Evolutionary conservation across 2,797 vertebrate species (phyloP).

Genomic region (Enteromius trimaculatus): DNA sequence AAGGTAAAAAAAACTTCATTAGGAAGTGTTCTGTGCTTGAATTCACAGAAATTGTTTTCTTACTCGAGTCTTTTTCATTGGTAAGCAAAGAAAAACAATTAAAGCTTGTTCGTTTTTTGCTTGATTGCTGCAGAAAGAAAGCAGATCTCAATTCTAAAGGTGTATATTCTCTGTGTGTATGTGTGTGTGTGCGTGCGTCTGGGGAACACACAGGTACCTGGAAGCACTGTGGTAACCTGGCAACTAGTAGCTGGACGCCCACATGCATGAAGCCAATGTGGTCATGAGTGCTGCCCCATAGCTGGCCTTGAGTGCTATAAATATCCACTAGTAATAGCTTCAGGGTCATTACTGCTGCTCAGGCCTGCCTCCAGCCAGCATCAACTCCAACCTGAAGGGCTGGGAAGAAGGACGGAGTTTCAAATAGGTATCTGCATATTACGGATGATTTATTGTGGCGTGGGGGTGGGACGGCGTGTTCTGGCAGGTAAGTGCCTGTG

Average conservation of each 20-base stretch:
- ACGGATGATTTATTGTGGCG: constrained; percentile 34
- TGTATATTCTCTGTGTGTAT: constrained; percentile 17
- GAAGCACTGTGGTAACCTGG: constrained; percentile 57
- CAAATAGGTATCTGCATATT: constrained; percentile 44
- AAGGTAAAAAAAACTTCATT: constrained; percentile 45
- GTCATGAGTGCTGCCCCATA: constrained; percentile 49
- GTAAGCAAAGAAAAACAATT: constrained; percentile 38
- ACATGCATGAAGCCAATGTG: constrained; percentile 46
- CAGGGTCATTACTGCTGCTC: constrained; percentile 49
- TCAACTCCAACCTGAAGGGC: constrained; percentile 35
- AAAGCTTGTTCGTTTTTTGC: neutral
- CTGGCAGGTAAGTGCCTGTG: constrained; percentile 18
- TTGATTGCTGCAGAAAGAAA: constrained; percentile 15
- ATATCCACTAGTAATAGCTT: constrained; percentile 51
- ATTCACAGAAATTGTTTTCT: constrained; percentile 33
- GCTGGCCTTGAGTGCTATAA: constrained; percentile 53
- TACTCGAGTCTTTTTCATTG: constrained; percentile 30
- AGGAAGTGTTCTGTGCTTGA: constrained; percentile 26
- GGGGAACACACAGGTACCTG: constrained; percentile 44
- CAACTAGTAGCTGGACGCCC: constrained; percentile 57
- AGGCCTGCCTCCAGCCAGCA: constrained; percentile 40
- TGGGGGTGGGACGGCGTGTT: constrained; percentile 25
- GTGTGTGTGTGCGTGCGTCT: neutral
- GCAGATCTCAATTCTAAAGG: constrained; percentile 20
- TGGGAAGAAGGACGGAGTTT: constrained; percentile 31